phyloP scores from a whole-genome alignment of 2,113 vertebrate genomes.

The Sterna hirundo region DNA sequence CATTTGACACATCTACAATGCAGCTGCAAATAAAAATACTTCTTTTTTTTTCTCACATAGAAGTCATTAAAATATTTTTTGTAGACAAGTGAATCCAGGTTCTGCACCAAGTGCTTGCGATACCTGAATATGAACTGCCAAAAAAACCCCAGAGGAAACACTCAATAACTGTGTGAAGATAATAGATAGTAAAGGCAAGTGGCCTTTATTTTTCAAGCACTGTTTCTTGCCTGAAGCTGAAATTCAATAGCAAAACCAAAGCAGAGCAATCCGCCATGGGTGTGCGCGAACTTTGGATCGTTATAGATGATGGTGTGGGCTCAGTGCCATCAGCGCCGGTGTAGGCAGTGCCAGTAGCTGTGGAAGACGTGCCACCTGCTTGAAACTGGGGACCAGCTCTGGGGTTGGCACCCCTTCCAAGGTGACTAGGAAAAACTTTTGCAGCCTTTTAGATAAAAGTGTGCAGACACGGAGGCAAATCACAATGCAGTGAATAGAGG shows the following conservation, averaged over 20 bases:
- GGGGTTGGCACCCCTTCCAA: neutral
- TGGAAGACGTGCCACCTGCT: neutral
- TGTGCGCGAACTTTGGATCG: neutral
- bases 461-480: neutral
- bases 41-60: neutral
- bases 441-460: neutral
- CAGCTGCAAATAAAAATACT: slow-evolving; percentile 14
- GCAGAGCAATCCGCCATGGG: neutral
- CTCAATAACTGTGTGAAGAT: neutral
- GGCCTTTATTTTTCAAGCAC: neutral
- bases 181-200: neutral
- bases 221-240: neutral
- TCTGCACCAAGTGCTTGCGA: neutral
- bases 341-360: neutral
- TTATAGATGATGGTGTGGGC: accelerated
- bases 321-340: accelerated
- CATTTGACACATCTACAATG: neutral
- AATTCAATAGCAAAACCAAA: neutral
- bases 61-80: neutral
- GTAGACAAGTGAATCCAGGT: neutral
- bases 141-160: neutral
- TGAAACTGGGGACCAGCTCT: neutral
- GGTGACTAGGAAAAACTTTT: neutral
- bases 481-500: accelerated
- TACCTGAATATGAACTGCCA: neutral